Conservation (phyloP, 1,140 invertebrate species). For the Nautilus pompilius region DNA sequence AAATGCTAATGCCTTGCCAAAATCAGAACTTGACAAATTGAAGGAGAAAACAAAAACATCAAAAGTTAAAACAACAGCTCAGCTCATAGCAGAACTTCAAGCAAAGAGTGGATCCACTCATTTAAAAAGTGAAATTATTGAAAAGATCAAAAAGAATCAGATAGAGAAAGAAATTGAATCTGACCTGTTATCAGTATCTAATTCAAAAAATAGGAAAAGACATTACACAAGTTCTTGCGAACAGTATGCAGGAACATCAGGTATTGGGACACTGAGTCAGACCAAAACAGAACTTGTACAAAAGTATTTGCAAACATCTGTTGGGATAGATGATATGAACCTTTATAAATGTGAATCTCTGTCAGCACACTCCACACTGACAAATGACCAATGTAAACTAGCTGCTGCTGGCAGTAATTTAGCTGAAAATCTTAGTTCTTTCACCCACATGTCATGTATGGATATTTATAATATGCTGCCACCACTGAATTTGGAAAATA, state of each 20-base stretch:
- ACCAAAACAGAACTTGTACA: conserved; percentile 63
- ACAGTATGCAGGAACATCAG: conserved; percentile 20
- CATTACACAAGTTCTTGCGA: neutral
- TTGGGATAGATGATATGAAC: conserved; percentile 36
- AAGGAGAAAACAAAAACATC: conserved; percentile 36
- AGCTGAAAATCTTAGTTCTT: neutral
- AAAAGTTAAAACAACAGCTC: conserved; percentile 81
- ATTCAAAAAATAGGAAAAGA: neutral
- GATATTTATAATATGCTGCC: conserved; percentile 59
- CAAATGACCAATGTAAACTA: neutral
- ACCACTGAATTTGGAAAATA: conserved; percentile 62
- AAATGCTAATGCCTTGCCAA: neutral
- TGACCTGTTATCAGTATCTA: neutral
- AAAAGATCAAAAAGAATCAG: conserved; percentile 48
- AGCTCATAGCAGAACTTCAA: conserved; percentile 74
- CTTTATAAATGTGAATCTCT: conserved; percentile 32
- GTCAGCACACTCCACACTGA: neutral
- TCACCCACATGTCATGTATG: conserved; percentile 9
- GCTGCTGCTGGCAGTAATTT: neutral
- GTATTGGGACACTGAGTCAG: conserved; percentile 42
- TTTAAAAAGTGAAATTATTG: conserved; percentile 42
- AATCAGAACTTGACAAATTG: too few relatives aligned
- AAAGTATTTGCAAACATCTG: conserved; percentile 57
- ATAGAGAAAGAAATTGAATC: conserved; percentile 49
- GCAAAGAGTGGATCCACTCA: conserved; percentile 60